Evolutionary conservation across 2,113 vertebrate genomes (phyloP).

Genomic region (Microtus pennsylvanicus): DNA sequence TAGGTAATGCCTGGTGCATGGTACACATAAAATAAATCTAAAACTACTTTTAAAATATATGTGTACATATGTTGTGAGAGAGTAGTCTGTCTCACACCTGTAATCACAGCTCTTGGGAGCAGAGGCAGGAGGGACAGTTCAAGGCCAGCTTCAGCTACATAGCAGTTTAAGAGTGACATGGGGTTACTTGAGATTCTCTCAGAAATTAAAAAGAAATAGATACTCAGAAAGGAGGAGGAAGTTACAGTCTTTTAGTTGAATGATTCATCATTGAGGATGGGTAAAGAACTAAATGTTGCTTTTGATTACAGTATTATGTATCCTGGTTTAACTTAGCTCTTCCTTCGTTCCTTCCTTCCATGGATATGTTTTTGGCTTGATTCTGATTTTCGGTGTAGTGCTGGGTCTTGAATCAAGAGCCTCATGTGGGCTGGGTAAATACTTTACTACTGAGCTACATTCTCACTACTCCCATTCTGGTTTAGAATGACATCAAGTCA

Average conservation of each 20-base stretch:
- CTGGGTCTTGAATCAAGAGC: background rate
- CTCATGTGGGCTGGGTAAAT: background rate
- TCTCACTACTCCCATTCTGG: background rate
- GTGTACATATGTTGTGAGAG: background rate
- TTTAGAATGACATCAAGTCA: constrained; percentile 43
- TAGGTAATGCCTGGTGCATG: background rate
- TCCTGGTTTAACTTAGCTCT: background rate
- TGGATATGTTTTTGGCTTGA: constrained; percentile 36
- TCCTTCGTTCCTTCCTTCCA: background rate
- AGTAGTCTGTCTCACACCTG: background rate
- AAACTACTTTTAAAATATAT: background rate
- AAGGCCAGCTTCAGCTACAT: background rate
- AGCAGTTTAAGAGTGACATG: background rate
- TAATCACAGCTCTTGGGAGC: background rate
- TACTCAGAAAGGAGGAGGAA: constrained; percentile 56
- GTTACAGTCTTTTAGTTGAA: constrained; percentile 14
- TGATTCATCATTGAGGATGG: background rate
- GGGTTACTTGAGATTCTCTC: background rate
- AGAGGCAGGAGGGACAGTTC: background rate
- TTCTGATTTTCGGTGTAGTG: background rate
- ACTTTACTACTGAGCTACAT: background rate
- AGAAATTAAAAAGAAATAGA: background rate
- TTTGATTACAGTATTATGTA: constrained; percentile 40
- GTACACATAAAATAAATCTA: background rate
- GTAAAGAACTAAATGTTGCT: constrained; percentile 43